Percentiles rank a stretch among this genome's conserved stretches.
These are phyloP conservation scores for Hoplostethus atlanticus DNA, from an alignment of 2,797 vertebrate species.

Conservation along the genomic window DNA sequence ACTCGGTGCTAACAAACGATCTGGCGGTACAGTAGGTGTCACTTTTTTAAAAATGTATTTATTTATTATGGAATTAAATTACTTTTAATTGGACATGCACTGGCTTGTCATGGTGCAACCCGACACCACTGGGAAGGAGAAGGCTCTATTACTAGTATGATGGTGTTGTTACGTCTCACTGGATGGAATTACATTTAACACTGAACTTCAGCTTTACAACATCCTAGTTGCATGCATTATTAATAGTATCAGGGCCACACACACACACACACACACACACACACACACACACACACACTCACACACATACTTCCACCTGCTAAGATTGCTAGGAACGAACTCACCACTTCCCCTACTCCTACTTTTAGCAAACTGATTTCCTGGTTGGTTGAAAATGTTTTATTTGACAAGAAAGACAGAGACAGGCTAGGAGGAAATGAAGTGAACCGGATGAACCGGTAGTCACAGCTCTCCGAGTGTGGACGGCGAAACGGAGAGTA, in stretches of 20 bases:
- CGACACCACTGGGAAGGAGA: not conserved
- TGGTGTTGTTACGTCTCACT: not conserved
- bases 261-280: slow-evolving; percentile 2
- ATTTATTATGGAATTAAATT: no score
- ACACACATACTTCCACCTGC: not conserved
- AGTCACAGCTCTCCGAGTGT: not conserved
- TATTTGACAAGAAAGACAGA: not conserved
- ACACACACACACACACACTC: not conserved
- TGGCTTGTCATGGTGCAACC: slow-evolving; percentile 2
- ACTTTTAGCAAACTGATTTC: slow-evolving; percentile 23
- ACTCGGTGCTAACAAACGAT: no score
- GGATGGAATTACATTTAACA: not conserved
- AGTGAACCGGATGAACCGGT: slow-evolving; percentile 1
- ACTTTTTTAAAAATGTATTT: no score
- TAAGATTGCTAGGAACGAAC: not conserved
- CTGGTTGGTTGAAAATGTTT: not conserved
- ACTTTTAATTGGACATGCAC: not conserved
- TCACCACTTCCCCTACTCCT: not conserved
- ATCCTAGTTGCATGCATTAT: not conserved
- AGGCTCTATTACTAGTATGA: not conserved
- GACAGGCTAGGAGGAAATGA: not conserved
- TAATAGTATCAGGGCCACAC: not conserved
- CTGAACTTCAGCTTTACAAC: not conserved
- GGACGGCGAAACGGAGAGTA: not conserved
- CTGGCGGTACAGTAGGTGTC: no score